Evolutionary conservation across 2,113 vertebrate genomes (phyloP).

Genomic region (Thunnus maccoyii): DNA sequence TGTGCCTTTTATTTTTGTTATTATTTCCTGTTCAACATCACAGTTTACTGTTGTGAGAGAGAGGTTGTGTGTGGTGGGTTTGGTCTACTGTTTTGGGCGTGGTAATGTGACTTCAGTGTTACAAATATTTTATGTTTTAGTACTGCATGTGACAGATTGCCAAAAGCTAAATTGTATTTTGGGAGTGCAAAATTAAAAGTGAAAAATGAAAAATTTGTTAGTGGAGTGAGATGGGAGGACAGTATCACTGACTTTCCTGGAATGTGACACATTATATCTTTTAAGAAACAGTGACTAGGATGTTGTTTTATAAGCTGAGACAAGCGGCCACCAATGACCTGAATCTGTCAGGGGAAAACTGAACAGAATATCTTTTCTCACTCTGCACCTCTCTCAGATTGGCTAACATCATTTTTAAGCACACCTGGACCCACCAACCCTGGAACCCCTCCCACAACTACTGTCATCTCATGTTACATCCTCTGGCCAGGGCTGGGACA

Average conservation of each 20-base stretch:
- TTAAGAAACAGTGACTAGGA: not conserved
- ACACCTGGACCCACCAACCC: constrained; percentile 55
- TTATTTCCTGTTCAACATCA: not conserved
- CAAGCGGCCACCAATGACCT: too few relatives aligned
- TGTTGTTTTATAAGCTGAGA: not conserved
- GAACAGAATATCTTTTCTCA: constrained; percentile 8
- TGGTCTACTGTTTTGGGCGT: not conserved
- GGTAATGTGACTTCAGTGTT: not conserved
- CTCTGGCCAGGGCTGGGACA: constrained; percentile 40
- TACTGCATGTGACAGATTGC: too few relatives aligned
- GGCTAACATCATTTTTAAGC: constrained; percentile 34
- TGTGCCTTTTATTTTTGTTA: too few relatives aligned
- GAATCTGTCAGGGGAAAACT: constrained; percentile 21
- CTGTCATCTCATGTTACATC: constrained; percentile 61
- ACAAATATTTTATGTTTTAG: not conserved
- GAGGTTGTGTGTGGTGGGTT: not conserved
- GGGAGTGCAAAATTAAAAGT: not conserved
- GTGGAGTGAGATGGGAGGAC: not conserved
- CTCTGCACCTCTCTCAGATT: constrained; percentile 12
- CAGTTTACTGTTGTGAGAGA: not conserved
- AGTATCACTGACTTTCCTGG: not conserved
- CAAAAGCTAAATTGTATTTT: not conserved
- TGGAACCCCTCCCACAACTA: constrained; percentile 1
- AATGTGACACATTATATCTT: not conserved
- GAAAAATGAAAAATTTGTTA: not conserved